Conservation (phyloP, 2,113 vertebrate species). For the Corapipo altera region DNA sequence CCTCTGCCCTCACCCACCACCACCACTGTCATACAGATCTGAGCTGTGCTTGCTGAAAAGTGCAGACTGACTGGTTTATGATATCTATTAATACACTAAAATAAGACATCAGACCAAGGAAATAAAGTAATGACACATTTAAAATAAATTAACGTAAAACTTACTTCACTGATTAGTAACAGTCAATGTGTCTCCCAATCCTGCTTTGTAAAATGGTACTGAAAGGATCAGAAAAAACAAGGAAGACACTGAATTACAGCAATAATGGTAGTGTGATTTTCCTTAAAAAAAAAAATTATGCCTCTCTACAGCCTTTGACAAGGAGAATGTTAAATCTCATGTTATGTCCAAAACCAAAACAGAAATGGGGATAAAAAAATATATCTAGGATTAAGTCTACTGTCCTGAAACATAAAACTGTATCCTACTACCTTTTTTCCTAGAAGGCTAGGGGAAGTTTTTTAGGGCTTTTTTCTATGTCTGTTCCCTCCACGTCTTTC, state of each 20-base stretch:
- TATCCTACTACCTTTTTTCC: background rate
- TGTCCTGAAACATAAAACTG: background rate
- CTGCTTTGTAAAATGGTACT: background rate
- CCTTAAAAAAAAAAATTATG: background rate
- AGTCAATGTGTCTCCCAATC: background rate
- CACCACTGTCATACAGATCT: background rate
- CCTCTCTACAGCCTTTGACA: background rate
- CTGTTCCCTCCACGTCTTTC: background rate
- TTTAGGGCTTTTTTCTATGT: fast-evolving
- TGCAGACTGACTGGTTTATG: background rate
- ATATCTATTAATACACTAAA: background rate
- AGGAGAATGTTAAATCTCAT: background rate
- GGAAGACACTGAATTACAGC: background rate
- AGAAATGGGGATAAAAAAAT: background rate
- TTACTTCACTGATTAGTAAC: background rate
- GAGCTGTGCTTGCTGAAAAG: background rate
- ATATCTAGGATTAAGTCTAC: background rate
- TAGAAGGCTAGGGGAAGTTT: background rate
- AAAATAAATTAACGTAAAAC: background rate
- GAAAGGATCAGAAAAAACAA: background rate
- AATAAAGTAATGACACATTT: background rate
- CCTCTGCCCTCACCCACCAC: background rate
- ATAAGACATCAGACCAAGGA: background rate
- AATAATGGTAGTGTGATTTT: background rate
- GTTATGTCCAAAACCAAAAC: background rate